Conservation (phyloP, 2,888 invertebrate species). For the Cantharis flavilabris region DNA sequence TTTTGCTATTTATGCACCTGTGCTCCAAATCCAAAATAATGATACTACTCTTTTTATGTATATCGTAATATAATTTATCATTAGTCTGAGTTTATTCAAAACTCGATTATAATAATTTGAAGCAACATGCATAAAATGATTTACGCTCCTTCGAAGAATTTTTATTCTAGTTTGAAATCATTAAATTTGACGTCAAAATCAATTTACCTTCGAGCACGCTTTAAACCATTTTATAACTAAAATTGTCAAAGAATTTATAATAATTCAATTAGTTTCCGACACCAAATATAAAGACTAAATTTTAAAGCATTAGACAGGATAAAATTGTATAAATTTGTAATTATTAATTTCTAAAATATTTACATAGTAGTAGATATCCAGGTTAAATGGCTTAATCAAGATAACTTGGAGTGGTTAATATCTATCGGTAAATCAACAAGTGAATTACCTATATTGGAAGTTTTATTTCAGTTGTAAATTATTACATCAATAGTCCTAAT, state of each 20-base stretch:
- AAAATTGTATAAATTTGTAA: neutral
- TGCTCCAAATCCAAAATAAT: slow-evolving; percentile 1
- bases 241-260: neutral
- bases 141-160: neutral
- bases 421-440: neutral
- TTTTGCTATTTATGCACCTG: slow-evolving; percentile 18
- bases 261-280: neutral
- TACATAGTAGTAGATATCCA: neutral
- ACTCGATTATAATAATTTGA: neutral
- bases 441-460: neutral
- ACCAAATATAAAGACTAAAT: neutral
- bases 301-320: neutral
- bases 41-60: neutral
- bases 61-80: neutral
- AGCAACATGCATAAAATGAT: neutral
- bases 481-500: neutral
- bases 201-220: slow-evolving; percentile 5
- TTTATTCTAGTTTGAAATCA: neutral
- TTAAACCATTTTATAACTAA: neutral
- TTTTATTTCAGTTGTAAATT: neutral
- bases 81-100: neutral
- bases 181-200: slow-evolving; percentile 7
- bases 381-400: neutral
- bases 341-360: neutral
- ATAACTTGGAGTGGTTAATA: neutral